These are phyloP conservation scores for Desoria tigrina DNA, from an alignment of 2,888 invertebrate species.

Conservation along the genomic window DNA sequence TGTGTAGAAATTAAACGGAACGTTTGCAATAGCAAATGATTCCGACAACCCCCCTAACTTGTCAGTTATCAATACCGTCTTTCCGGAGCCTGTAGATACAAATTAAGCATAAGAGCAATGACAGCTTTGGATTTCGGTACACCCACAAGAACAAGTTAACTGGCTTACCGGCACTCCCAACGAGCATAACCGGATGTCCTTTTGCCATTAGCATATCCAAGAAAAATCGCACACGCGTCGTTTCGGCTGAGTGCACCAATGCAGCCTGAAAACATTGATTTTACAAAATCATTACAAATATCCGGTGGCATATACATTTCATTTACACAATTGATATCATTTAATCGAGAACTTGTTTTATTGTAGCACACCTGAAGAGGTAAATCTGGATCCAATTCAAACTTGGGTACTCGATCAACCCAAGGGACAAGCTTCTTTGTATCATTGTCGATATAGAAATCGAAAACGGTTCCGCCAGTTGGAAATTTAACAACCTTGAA, in stretches of 20 bases:
- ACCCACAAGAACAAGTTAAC: no score
- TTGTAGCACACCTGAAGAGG: conserved; percentile 80
- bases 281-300: not conserved
- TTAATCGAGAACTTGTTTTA: no score
- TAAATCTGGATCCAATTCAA: conserved; percentile 86
- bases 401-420: conserved; percentile 85
- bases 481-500: conserved; percentile 95
- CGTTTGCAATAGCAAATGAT: conserved; percentile 83
- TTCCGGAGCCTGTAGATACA: no score
- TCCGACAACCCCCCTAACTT: conserved; percentile 77
- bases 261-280: conserved; percentile 67
- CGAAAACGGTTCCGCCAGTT: conserved; percentile 86
- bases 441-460: conserved; percentile 88
- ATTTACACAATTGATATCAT: conserved; percentile 9
- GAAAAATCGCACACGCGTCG: conserved; percentile 84
- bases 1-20: conserved; percentile 96
- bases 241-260: conserved; percentile 89
- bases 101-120: no score
- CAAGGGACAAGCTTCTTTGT: conserved; percentile 86
- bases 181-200: conserved; percentile 89
- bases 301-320: not conserved
- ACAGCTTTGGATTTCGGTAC: no score
- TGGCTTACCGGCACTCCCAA: conserved; percentile 83
- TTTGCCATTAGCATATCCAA: conserved; percentile 84
- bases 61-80: conserved; percentile 87